These are phyloP conservation scores for Anas acuta DNA, from an alignment of 2,797 vertebrate species.

Conservation along the genomic window DNA sequence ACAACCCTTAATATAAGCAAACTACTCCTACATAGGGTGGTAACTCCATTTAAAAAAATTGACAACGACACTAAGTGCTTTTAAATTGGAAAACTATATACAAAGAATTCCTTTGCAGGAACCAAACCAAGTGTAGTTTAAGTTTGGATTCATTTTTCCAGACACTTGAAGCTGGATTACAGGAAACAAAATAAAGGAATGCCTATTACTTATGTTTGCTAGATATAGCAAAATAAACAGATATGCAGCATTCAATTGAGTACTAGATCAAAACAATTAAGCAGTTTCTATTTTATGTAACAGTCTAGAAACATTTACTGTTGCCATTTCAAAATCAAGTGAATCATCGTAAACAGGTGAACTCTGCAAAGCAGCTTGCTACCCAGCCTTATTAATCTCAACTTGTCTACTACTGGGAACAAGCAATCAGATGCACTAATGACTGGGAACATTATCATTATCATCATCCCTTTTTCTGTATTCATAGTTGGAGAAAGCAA, in stretches of 20 bases:
- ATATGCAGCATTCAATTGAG: background rate
- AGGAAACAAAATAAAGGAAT: background rate
- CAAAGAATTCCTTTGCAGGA: background rate
- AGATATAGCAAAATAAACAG: background rate
- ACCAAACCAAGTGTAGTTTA: background rate
- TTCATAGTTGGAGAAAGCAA: background rate
- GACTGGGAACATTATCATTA: background rate
- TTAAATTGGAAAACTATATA: background rate
- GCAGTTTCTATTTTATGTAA: background rate
- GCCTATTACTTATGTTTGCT: background rate
- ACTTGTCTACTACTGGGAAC: background rate
- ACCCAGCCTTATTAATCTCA: background rate
- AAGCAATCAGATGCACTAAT: background rate
- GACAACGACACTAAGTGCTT: background rate
- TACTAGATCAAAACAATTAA: background rate
- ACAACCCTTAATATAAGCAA: background rate
- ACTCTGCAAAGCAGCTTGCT: background rate
- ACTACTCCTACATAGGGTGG: background rate
- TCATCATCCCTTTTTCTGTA: accelerated
- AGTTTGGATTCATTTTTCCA: background rate
- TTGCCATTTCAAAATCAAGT: background rate
- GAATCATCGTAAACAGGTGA: background rate
- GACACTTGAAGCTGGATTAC: background rate
- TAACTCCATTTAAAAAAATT: background rate
- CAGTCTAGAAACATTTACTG: background rate